Evolutionary conservation across 2,113 vertebrate genomes (phyloP).

Genomic region (Nesoenas mayeri): DNA sequence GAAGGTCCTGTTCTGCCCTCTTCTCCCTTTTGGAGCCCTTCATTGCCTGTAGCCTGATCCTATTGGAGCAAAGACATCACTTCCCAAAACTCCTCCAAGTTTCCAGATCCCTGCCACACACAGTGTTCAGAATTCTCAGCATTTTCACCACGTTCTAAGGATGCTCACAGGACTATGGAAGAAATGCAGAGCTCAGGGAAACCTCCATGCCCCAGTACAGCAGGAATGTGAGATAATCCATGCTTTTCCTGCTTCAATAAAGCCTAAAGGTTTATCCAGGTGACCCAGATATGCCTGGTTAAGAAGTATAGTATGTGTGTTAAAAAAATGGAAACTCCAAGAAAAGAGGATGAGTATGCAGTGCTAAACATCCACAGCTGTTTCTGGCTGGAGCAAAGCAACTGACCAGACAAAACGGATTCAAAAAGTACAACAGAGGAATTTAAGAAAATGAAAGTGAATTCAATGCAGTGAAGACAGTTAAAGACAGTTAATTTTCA

Average conservation of each 20-base stretch:
- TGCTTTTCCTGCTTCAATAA: not conserved
- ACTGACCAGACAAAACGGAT: not conserved
- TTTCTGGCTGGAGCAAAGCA: not conserved
- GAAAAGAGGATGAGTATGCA: not conserved
- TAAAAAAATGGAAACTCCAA: not conserved
- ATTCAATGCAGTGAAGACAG: not conserved
- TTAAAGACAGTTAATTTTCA: not conserved
- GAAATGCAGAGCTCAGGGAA: not conserved
- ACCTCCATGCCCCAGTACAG: not conserved
- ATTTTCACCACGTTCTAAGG: not conserved
- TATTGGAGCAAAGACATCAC: not conserved
- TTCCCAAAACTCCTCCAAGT: not conserved
- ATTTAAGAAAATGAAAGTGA: not conserved
- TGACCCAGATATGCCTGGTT: not conserved
- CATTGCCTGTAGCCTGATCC: not conserved
- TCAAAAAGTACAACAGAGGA: not conserved
- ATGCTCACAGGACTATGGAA: not conserved
- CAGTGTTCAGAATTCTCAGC: not conserved
- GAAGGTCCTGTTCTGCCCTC: not conserved
- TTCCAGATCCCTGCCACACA: not conserved
- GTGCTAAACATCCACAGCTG: not conserved
- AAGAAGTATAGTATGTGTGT: not conserved
- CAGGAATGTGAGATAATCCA: not conserved
- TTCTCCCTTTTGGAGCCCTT: not conserved
- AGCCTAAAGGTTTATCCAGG: not conserved